These are phyloP conservation scores for Coboldia fuscipes DNA, from an alignment of 1,140 invertebrate genomes.

Conservation along the genomic window DNA sequence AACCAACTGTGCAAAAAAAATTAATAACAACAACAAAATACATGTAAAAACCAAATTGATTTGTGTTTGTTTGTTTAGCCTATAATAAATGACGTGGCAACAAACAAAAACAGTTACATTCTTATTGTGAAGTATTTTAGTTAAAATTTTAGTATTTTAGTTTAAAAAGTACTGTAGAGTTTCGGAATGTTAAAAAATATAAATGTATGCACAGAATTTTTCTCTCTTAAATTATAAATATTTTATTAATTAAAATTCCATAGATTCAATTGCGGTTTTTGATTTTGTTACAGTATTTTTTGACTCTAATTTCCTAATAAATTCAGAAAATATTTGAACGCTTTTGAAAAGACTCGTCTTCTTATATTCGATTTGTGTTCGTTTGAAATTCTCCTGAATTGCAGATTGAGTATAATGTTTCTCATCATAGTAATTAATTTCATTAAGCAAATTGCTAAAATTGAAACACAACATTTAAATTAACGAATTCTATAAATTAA, in stretches of 20 bases:
- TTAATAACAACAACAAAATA: too few species aligned
- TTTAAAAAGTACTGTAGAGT: too few species aligned
- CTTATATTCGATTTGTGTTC: conserved; percentile 35
- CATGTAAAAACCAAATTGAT: too few species aligned
- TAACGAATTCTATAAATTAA: conserved; percentile 3
- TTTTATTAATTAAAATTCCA: conserved; percentile 21
- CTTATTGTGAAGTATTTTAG: too few species aligned
- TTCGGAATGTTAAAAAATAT: too few species aligned
- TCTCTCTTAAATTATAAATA: too few species aligned
- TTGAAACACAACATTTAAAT: conserved; percentile 7
- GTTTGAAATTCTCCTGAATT: background rate
- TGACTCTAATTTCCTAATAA: conserved; percentile 35
- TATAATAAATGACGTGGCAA: too few species aligned
- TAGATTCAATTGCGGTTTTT: conserved; percentile 7
- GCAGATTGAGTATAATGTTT: conserved; percentile 26
- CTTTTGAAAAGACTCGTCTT: conserved; percentile 50
- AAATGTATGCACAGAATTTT: too few species aligned
- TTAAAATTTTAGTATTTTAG: too few species aligned
- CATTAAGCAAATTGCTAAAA: conserved; percentile 31
- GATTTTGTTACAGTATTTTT: conserved; percentile 6
- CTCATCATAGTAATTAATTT: conserved; percentile 40
- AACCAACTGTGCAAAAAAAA: too few species aligned
- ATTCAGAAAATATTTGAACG: conserved; percentile 48
- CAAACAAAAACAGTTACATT: too few species aligned
- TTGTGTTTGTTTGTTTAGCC: too few species aligned